phyloP scores from a whole-genome alignment of 2,888 invertebrate genomes.

The Scaptomyza parva region DNA sequence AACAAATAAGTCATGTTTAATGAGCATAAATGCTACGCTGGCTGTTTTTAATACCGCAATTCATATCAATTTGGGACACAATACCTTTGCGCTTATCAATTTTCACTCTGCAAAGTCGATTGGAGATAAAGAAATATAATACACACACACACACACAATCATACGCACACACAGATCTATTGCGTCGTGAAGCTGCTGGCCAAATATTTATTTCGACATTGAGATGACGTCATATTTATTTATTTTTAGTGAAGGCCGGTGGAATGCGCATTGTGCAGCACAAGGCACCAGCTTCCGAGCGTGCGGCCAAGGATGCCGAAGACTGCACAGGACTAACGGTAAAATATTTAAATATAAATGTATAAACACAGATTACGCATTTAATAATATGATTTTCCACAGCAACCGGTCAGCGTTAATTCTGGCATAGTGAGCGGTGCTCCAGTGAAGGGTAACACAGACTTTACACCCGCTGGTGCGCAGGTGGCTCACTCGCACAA shows the following conservation, averaged over 20 bases:
- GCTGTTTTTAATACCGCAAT: conserved; percentile 28
- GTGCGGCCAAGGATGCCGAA: conserved; percentile 89
- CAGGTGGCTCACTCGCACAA: conserved; percentile 93
- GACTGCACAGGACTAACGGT: conserved; percentile 91
- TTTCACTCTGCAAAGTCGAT: conserved; percentile 29
- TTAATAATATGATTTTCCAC: conserved; percentile 1
- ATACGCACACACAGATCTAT: conserved; percentile 6
- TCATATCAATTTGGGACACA: conserved; percentile 26
- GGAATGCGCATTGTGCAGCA: conserved; percentile 97
- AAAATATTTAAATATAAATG: conserved; percentile 67
- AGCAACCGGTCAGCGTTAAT: conserved; percentile 87
- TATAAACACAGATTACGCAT: background rate
- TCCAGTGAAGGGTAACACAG: conserved; percentile 92
- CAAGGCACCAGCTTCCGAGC: conserved; percentile 89
- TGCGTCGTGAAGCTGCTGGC: conserved; percentile 31
- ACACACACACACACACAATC: conserved; percentile 12
- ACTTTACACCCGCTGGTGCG: conserved; percentile 95
- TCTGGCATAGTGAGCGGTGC: conserved; percentile 91
- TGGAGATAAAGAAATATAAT: conserved; percentile 51
- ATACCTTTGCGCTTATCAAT: conserved; percentile 56
- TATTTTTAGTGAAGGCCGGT: conserved; percentile 92
- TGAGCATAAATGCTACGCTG: conserved; percentile 18
- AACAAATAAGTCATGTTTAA: conserved; percentile 7
- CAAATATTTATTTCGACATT: conserved; percentile 30
- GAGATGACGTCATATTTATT: conserved; percentile 57